A percentile compares a stretch with the other conserved stretches of the same genome.
phyloP scores from a whole-genome alignment of 2,113 vertebrate species.

The Salminus brasiliensis region DNA sequence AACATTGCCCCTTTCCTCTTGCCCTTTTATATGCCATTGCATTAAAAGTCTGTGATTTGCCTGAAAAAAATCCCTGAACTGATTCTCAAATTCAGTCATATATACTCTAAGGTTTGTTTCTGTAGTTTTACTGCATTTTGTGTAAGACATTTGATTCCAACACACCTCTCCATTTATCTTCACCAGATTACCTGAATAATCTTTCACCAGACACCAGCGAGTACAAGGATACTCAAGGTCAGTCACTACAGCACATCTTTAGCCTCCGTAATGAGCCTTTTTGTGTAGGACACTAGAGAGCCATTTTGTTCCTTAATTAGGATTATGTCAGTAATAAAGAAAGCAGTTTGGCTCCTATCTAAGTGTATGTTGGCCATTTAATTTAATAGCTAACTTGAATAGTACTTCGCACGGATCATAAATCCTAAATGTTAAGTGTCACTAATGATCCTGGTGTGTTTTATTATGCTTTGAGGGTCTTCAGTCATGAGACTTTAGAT shows the following conservation, averaged over 20 bases:
- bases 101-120: not conserved
- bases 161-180: slow-evolving; percentile 40
- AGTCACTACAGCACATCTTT: not conserved
- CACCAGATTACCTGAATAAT: slow-evolving; percentile 96
- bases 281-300: not conserved
- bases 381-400: not conserved
- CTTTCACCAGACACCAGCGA: slow-evolving; percentile 90
- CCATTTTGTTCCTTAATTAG: not conserved
- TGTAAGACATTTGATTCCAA: not conserved
- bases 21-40: too few species aligned
- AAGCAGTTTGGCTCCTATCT: too few species aligned
- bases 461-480: not conserved
- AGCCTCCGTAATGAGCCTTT: not conserved
- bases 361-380: not conserved
- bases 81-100: too few species aligned
- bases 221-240: slow-evolving; percentile 92
- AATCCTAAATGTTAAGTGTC: not conserved
- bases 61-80: not conserved
- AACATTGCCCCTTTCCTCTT: not conserved
- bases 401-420: not conserved
- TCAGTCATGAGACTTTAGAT: not conserved
- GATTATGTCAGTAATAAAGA: too few species aligned
- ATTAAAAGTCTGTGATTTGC: not conserved
- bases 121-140: not conserved
- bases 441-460: not conserved